Evolutionary conservation across 2,797 vertebrate species (phyloP).

Genomic region (Enteromius mattozi): DNA sequence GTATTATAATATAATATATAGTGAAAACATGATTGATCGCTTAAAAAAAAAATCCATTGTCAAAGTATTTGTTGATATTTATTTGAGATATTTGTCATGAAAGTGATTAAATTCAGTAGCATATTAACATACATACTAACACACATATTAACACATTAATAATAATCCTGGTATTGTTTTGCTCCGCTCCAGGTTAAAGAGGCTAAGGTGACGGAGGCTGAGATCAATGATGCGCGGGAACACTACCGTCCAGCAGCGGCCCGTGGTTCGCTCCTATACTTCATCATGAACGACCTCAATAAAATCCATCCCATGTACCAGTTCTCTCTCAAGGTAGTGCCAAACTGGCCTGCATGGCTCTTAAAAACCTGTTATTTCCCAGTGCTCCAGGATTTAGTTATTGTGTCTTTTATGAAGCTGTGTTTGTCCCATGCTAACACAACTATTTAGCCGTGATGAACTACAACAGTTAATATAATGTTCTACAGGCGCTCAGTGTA

Average conservation of each 20-base stretch:
- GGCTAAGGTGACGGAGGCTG: constrained; percentile 87
- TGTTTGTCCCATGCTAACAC: constrained; percentile 18
- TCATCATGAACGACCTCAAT: constrained; percentile 92
- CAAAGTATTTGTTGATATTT: background rate
- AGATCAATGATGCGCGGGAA: constrained; percentile 93
- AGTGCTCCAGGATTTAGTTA: constrained; percentile 13
- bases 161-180: constrained; percentile 27
- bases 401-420: constrained; percentile 63
- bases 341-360: constrained; percentile 23
- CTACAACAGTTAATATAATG: constrained; percentile 43
- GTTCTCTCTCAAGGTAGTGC: constrained; percentile 94
- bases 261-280: constrained; percentile 91
- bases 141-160: background rate
- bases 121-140: background rate
- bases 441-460: background rate
- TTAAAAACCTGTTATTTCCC: constrained; percentile 25
- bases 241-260: constrained; percentile 87
- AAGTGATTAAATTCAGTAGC: background rate
- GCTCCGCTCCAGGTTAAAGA: constrained; percentile 84
- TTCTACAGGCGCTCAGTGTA: constrained; percentile 18
- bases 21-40: no score
- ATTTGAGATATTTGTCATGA: background rate
- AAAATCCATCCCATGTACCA: constrained; percentile 97
- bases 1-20: no score
- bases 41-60: no score